Evolutionary conservation across 1,140 invertebrate species (phyloP).

Genomic region (Steinernema khuongi): DNA sequence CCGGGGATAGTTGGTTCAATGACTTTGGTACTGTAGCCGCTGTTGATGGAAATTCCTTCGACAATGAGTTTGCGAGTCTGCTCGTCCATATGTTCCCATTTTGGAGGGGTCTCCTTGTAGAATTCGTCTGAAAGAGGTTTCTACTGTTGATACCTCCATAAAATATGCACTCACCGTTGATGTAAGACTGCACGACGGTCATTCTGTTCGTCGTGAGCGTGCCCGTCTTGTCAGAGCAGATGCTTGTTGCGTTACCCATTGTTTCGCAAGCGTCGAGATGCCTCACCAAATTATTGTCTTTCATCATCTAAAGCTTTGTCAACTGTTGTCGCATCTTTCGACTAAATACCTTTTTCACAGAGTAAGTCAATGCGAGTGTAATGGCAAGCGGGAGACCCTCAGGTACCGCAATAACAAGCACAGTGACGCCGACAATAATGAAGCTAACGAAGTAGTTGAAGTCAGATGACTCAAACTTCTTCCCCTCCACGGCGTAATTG

Average conservation of each 20-base stretch:
- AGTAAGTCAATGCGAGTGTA: conserved; percentile 58
- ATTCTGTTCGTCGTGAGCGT: conserved; percentile 60
- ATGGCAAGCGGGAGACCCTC: conserved; percentile 58
- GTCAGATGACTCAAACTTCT: conserved; percentile 43
- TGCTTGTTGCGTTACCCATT: conserved; percentile 59
- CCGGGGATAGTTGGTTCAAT: conserved; percentile 44
- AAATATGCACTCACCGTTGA: conserved; percentile 46
- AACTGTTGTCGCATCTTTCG: not conserved
- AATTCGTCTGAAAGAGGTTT: conserved; percentile 47
- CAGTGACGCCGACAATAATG: conserved; percentile 59
- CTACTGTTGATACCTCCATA: not conserved
- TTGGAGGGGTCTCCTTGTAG: conserved; percentile 49
- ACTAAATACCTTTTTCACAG: conserved; percentile 55
- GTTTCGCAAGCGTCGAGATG: conserved; percentile 59
- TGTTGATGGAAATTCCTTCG: conserved; percentile 56
- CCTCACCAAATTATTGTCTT: conserved; percentile 58
- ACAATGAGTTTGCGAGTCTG: conserved; percentile 50
- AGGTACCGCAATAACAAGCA: conserved; percentile 58
- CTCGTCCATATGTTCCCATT: conserved; percentile 46
- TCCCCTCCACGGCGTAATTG: conserved; percentile 45
- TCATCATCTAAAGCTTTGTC: conserved; percentile 52
- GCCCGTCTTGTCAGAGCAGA: conserved; percentile 60
- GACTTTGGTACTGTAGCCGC: conserved; percentile 56
- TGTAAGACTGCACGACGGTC: conserved; percentile 57
- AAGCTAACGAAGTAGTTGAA: conserved; percentile 54